phyloP scores from a whole-genome alignment of 2,888 invertebrate species.

The Melanargia galathea region DNA sequence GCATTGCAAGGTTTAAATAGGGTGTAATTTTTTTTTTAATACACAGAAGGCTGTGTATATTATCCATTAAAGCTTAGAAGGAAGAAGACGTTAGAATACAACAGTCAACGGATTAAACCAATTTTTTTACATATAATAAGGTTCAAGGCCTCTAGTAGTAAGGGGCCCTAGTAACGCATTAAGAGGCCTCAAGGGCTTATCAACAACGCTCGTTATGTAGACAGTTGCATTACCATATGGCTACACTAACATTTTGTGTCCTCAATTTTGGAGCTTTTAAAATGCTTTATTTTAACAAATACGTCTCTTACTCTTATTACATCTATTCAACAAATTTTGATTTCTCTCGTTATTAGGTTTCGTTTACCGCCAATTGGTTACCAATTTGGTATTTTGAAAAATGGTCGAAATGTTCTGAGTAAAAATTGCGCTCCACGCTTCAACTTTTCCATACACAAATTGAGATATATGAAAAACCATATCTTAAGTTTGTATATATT shows the following conservation, averaged over 20 bases:
- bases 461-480: too few relatives aligned
- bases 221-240: slow-evolving; percentile 15
- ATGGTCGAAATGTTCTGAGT: not conserved
- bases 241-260: slow-evolving; percentile 22
- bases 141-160: not conserved
- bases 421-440: not conserved
- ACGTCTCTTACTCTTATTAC: slow-evolving; percentile 1
- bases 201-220: not conserved
- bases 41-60: too few relatives aligned
- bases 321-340: slow-evolving; percentile 24
- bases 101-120: too few relatives aligned
- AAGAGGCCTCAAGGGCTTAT: not conserved
- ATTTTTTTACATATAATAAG: too few relatives aligned
- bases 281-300: slow-evolving; percentile 14
- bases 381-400: slow-evolving; percentile 11
- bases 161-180: not conserved
- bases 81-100: too few relatives aligned
- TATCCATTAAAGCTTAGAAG: too few relatives aligned
- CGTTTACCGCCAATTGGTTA: slow-evolving; percentile 25
- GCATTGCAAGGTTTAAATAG: too few relatives aligned
- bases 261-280: slow-evolving; percentile 9
- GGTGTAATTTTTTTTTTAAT: too few relatives aligned
- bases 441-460: not conserved
- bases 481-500: too few relatives aligned
- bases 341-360: slow-evolving; percentile 30